Percentiles rank a stretch among this genome's conserved stretches.
Conservation (phyloP, 2,797 vertebrate species). For the Telmatherina bonti region DNA sequence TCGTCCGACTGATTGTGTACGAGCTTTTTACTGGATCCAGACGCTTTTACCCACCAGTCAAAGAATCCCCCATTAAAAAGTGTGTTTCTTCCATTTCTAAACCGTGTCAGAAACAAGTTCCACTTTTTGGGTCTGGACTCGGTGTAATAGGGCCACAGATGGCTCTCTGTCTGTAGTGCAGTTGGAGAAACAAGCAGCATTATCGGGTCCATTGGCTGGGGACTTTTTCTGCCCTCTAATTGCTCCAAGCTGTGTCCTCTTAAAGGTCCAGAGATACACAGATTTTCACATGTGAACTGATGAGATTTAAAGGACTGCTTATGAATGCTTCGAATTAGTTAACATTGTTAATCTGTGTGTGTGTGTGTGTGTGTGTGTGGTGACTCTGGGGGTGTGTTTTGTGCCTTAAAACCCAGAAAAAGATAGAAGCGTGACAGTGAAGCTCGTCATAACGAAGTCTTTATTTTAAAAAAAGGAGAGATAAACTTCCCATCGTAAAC, state of each 20-base stretch:
- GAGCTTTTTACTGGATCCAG: conserved; percentile 16
- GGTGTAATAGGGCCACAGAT: conserved; percentile 72
- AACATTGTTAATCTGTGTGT: not conserved
- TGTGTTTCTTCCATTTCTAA: conserved; percentile 43
- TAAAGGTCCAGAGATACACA: conserved; percentile 60
- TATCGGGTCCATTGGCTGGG: conserved; percentile 70
- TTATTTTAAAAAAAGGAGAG: conserved; percentile 86
- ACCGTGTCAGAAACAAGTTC: conserved; percentile 62
- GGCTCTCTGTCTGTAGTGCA: conserved; percentile 69
- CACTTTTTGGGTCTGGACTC: conserved; percentile 69
- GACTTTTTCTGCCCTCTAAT: conserved; percentile 79
- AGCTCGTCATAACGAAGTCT: conserved; percentile 73
- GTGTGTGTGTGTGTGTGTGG: not conserved
- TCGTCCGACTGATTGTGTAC: conserved; percentile 17
- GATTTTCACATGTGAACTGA: conserved; percentile 38
- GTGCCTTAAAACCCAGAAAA: conserved; percentile 2
- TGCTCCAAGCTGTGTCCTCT: conserved; percentile 83
- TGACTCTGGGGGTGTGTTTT: not conserved
- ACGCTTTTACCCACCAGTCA: conserved; percentile 4
- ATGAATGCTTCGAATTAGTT: conserved; percentile 16
- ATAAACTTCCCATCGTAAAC: conserved; percentile 85
- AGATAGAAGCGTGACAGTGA: conserved; percentile 36
- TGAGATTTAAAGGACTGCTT: not conserved
- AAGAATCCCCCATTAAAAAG: conserved; percentile 1
- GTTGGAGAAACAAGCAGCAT: conserved; percentile 76